These are phyloP conservation scores for Epinotia ramella DNA, from an alignment of 2,888 invertebrate species.

Conservation along the genomic window DNA sequence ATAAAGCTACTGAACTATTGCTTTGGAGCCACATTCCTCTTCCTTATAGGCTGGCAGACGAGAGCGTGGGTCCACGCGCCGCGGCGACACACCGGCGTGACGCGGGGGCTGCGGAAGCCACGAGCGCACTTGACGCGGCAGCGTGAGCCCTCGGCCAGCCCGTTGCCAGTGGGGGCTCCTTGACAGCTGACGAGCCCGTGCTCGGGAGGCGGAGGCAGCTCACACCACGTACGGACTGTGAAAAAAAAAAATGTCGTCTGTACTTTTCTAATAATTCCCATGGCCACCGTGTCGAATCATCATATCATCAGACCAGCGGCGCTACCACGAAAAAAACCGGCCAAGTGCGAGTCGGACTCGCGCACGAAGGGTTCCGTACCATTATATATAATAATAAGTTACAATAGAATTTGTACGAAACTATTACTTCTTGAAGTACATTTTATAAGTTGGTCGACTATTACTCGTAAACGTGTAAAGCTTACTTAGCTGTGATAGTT, in stretches of 20 bases:
- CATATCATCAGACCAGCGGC: too few relatives aligned
- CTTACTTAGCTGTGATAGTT: too few relatives aligned
- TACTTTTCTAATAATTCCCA: background rate
- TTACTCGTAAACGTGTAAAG: too few relatives aligned
- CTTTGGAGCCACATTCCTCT: conserved; percentile 13
- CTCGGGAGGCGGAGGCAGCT: conserved; percentile 62
- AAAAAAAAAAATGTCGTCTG: conserved; percentile 35
- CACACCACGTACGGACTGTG: conserved; percentile 69
- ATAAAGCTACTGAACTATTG: background rate
- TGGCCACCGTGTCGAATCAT: too few relatives aligned
- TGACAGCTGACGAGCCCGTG: conserved; percentile 72
- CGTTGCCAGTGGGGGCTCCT: conserved; percentile 57
- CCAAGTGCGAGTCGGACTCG: too few relatives aligned
- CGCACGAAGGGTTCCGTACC: too few relatives aligned
- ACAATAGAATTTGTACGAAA: too few relatives aligned
- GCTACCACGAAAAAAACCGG: too few relatives aligned
- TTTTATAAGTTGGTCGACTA: too few relatives aligned
- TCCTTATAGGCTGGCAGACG: conserved; percentile 57
- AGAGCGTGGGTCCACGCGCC: conserved; percentile 70
- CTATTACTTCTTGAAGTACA: too few relatives aligned
- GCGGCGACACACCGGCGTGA: conserved; percentile 65
- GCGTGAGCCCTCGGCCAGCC: conserved; percentile 69
- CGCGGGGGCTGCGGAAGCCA: conserved; percentile 63
- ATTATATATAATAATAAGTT: too few relatives aligned
- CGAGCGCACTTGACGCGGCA: conserved; percentile 70